A percentile compares a stretch with the other conserved stretches of the same genome.
Conservation (phyloP, 1,140 invertebrate species). For the Halictus rubicundus region DNA sequence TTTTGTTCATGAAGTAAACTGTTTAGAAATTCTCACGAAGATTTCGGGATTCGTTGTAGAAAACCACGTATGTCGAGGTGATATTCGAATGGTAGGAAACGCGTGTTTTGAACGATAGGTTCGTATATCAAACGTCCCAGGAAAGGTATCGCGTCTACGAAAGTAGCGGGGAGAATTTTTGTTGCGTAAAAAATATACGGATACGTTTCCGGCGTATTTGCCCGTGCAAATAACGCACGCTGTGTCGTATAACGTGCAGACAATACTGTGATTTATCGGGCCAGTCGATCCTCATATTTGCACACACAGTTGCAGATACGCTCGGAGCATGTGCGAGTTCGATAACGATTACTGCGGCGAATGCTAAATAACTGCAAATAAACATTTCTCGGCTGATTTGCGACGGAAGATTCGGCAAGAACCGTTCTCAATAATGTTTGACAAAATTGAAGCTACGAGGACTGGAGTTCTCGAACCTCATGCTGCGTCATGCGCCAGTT, state of each 20-base stretch:
- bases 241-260: neutral
- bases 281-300: slow-evolving; percentile 10
- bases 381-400: neutral
- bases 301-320: slow-evolving; percentile 21
- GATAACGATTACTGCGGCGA: slow-evolving; percentile 19
- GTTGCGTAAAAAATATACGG: slow-evolving; percentile 27
- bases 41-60: too few relatives aligned
- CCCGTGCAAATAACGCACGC: slow-evolving; percentile 21
- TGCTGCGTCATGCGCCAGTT: too few relatives aligned
- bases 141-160: neutral
- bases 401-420: neutral
- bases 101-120: neutral
- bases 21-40: too few relatives aligned
- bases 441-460: too few relatives aligned
- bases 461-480: too few relatives aligned
- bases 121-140: slow-evolving; percentile 20
- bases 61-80: too few relatives aligned
- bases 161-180: slow-evolving; percentile 11
- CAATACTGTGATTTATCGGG: slow-evolving; percentile 29
- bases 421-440: too few relatives aligned
- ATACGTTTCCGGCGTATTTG: neutral
- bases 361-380: neutral
- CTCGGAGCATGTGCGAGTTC: neutral
- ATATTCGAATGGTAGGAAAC: neutral
- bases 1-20: too few relatives aligned